Conservation (phyloP, 2,113 vertebrate genomes). For the Melanotaenia duboulayi region DNA sequence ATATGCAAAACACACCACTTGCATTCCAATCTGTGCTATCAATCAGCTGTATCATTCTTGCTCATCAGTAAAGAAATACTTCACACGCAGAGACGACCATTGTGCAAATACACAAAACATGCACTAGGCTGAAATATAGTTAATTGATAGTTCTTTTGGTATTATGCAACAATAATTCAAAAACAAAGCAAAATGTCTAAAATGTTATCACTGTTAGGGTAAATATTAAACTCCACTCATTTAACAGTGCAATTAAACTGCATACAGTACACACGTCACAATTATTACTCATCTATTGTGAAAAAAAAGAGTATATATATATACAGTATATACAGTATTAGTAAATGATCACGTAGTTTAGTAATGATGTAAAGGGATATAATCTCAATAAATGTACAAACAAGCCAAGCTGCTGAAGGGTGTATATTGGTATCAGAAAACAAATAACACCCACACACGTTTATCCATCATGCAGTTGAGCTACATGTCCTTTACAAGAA, state of each 20-base stretch:
- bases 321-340: not conserved
- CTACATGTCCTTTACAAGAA: not conserved
- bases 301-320: not conserved
- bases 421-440: not conserved
- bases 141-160: slow-evolving; percentile 41
- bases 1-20: not conserved
- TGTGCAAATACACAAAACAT: slow-evolving; percentile 25
- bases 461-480: not conserved
- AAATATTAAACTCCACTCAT: slow-evolving; percentile 13
- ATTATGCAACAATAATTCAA: slow-evolving; percentile 1
- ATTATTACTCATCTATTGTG: not conserved
- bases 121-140: slow-evolving; percentile 1
- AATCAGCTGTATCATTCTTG: slow-evolving; percentile 2
- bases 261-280: slow-evolving; percentile 22
- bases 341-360: not conserved
- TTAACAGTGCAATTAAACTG: slow-evolving; percentile 12
- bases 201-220: not conserved
- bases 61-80: not conserved
- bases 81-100: not conserved
- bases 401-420: slow-evolving; percentile 20
- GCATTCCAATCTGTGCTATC: not conserved
- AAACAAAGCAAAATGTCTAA: slow-evolving; percentile 8
- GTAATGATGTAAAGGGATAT: not conserved
- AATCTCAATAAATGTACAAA: slow-evolving; percentile 24
- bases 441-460: slow-evolving; percentile 10